Evolutionary conservation across 2,888 invertebrate genomes (phyloP), one percentile per base, ranked within the genome.

Genomic region (Lucinisca nassula): DNA sequence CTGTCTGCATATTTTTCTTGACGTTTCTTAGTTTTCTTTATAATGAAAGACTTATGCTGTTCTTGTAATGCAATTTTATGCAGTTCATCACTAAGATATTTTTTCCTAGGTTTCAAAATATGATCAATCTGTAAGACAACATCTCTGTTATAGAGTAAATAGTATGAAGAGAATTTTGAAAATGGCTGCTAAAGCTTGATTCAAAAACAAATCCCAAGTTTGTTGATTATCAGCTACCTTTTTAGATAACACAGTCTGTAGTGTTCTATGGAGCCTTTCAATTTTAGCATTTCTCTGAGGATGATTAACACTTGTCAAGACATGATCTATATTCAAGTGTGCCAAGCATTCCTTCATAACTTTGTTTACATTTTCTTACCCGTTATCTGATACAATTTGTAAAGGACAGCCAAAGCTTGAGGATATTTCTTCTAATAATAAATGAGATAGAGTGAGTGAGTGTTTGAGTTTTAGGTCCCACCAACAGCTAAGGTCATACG

Each of bases 21-120:
- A n/a, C n/a, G n/a, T n/a, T n/a, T n/a, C n/a, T n/a, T n/a, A n/a
- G n/a, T n/a, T n/a, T n/a, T n/a, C n/a, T n/a, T n/a, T n/a, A n/a
- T n/a, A n/a, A n/a, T 73, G 24, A 91, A 88, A 8, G 82, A 24
- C 30, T 70, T 88, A 45, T 91, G 89, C 77, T 86, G 84, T 72
- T 90, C 51, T 79, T 89, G 74, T 35, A 89, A 45, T 17, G 84
- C 82, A 70, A 87, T 85, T 70, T 88, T 55, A 76, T 86, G 81
- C 0, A 30, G 37, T 14, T 88, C 86, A 38, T 85, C 84, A 35
- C 87, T 86, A 0, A 37, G 21, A 49, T 87, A 91, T 38, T 79
- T 83, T 14, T 81, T 14, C 55, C 89, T 49, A 21, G 89, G 88
- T 40, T 79, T 74, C 8, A 89, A 35, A 0, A 89, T 30, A 21